Conservation (phyloP, 2,888 invertebrate genomes). For the Watsonalla binaria region DNA sequence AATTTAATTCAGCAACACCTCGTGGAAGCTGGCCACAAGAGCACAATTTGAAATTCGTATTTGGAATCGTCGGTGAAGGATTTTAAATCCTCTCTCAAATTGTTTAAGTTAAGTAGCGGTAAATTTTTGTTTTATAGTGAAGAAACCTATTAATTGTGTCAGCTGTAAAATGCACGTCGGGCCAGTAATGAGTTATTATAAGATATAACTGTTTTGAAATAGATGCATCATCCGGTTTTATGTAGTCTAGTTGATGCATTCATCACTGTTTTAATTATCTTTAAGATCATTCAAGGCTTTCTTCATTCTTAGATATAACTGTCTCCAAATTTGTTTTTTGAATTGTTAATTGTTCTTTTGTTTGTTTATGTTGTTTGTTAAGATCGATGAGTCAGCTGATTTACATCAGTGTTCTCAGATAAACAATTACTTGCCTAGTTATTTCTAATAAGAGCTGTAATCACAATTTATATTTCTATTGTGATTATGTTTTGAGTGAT, state of each 20-base stretch:
- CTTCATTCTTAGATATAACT: slow-evolving; percentile 12
- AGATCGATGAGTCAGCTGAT: slow-evolving; percentile 24
- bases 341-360: slow-evolving; percentile 17
- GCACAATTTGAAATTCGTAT: slow-evolving; percentile 75
- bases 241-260: slow-evolving; percentile 11
- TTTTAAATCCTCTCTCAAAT: slow-evolving; percentile 71
- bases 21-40: slow-evolving; percentile 59
- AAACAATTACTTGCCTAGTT: slow-evolving; percentile 18
- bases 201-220: slow-evolving; percentile 44
- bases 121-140: slow-evolving; percentile 64
- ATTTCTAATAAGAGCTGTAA: slow-evolving; percentile 22
- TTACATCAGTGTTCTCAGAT: slow-evolving; percentile 11
- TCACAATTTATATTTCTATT: neutral
- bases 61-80: slow-evolving; percentile 71
- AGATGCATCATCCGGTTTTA: slow-evolving; percentile 28
- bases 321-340: slow-evolving; percentile 20
- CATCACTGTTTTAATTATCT: neutral
- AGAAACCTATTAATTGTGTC: slow-evolving; percentile 68
- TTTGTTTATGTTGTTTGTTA: slow-evolving; percentile 31
- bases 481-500: slow-evolving; percentile 12
- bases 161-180: slow-evolving; percentile 40
- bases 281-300: neutral
- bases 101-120: slow-evolving; percentile 67
- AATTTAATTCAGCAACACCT: slow-evolving; percentile 33
- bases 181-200: slow-evolving; percentile 38